These are phyloP conservation scores for Recurvirostra avosetta DNA, from an alignment of 2,113 vertebrate genomes.

Conservation along the genomic window DNA sequence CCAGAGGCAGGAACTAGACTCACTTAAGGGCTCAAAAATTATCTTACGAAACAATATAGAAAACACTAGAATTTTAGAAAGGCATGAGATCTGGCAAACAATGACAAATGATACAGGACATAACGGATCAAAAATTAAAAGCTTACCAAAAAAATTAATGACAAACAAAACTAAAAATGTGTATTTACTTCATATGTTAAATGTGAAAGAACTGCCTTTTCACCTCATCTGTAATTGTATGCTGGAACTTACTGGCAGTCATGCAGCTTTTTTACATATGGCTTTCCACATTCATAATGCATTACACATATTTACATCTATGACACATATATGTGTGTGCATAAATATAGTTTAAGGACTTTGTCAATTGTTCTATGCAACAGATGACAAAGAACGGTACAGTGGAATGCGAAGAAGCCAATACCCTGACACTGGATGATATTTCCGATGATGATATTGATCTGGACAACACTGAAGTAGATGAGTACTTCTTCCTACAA, in stretches of 20 bases:
- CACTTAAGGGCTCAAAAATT: background rate
- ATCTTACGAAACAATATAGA: background rate
- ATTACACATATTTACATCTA: background rate
- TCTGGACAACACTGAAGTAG: constrained; percentile 97
- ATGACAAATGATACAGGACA: background rate
- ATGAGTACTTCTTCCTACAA: constrained; percentile 98
- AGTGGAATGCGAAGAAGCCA: constrained; percentile 93
- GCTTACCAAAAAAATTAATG: background rate
- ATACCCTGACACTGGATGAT: constrained; percentile 91
- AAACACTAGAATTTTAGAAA: background rate
- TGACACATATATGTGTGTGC: accelerated
- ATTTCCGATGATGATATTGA: constrained; percentile 98
- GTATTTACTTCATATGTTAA: background rate
- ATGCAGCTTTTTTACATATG: background rate
- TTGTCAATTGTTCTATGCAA: constrained; percentile 2
- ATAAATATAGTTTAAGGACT: background rate
- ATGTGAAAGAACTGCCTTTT: background rate
- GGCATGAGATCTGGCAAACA: background rate
- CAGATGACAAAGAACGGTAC: constrained; percentile 97
- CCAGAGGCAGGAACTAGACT: background rate
- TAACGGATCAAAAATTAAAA: background rate
- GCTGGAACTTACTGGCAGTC: background rate
- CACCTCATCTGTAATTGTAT: background rate
- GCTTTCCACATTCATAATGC: background rate
- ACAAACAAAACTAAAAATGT: background rate